Evolutionary conservation across 2,888 invertebrate genomes (phyloP).

Genomic region (Trimorus sp.): DNA sequence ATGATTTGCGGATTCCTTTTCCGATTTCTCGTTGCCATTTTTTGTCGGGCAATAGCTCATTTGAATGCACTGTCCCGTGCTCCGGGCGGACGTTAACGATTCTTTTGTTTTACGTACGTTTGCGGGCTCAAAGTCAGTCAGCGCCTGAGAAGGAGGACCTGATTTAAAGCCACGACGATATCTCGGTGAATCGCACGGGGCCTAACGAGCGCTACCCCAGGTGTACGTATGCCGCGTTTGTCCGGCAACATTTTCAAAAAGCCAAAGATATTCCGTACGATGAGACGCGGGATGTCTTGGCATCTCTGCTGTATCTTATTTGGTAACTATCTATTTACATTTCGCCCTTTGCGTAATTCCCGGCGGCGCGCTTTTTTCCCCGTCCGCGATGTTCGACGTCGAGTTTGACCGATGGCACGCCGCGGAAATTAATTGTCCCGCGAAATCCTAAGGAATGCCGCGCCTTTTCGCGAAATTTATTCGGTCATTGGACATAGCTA

Average conservation of each 20-base stretch:
- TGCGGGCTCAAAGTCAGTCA: slow-evolving; percentile 69
- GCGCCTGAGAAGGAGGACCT: slow-evolving; percentile 72
- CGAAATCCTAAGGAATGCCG: too few relatives aligned
- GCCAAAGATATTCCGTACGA: slow-evolving; percentile 54
- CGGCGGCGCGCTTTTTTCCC: too few relatives aligned
- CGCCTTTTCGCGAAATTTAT: too few relatives aligned
- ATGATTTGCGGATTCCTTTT: slow-evolving; percentile 53
- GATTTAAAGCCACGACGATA: slow-evolving; percentile 78
- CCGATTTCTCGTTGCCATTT: slow-evolving; percentile 72
- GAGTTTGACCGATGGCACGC: too few relatives aligned
- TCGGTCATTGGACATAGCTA: too few relatives aligned
- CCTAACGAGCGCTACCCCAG: slow-evolving; percentile 76
- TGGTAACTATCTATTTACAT: slow-evolving; percentile 61
- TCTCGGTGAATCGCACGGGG: slow-evolving; percentile 77
- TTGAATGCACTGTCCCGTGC: slow-evolving; percentile 75
- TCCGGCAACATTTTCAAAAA: slow-evolving; percentile 64
- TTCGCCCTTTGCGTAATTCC: slow-evolving; percentile 41
- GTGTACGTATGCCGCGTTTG: slow-evolving; percentile 69
- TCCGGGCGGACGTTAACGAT: slow-evolving; percentile 76
- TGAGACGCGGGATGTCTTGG: slow-evolving; percentile 53
- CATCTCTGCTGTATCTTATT: slow-evolving; percentile 56
- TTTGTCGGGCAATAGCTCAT: slow-evolving; percentile 76
- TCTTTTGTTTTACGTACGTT: slow-evolving; percentile 77
- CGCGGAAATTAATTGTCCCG: too few relatives aligned
- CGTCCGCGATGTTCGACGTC: too few relatives aligned